Evolutionary conservation across 2,888 invertebrate genomes (phyloP).

Genomic region (Mactromeris polynyma): DNA sequence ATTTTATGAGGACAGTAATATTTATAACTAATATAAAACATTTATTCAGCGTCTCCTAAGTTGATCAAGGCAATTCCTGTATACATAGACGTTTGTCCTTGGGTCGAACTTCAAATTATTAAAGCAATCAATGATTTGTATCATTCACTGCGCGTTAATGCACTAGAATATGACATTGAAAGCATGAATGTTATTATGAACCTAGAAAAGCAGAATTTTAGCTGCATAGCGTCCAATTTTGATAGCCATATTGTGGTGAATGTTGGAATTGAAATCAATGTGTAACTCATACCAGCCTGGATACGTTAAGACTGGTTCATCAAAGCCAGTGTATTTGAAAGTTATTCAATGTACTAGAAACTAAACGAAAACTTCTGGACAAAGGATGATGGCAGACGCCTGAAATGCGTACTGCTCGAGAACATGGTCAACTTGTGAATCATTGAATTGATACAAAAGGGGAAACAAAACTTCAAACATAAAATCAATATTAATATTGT

Average conservation of each 20-base stretch:
- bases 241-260: background rate
- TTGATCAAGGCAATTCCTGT: background rate
- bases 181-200: background rate
- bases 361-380: no score
- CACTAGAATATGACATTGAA: background rate
- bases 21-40: no score
- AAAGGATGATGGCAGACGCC: no score
- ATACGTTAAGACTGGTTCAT: background rate
- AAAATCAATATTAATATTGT: no score
- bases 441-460: no score
- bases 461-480: no score
- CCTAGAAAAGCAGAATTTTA: background rate
- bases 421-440: no score
- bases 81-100: no score
- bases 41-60: background rate
- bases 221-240: constrained; percentile 1
- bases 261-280: background rate
- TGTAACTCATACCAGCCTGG: background rate
- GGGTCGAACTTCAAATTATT: background rate
- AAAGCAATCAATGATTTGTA: background rate
- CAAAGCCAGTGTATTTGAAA: no score
- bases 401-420: no score
- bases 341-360: no score
- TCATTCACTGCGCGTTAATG: background rate
- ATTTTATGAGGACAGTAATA: no score